Percentiles rank a stretch among this genome's conserved stretches.
These are phyloP conservation scores for Brachylomia viminalis DNA, from an alignment of 2,888 invertebrate genomes.

Conservation along the genomic window DNA sequence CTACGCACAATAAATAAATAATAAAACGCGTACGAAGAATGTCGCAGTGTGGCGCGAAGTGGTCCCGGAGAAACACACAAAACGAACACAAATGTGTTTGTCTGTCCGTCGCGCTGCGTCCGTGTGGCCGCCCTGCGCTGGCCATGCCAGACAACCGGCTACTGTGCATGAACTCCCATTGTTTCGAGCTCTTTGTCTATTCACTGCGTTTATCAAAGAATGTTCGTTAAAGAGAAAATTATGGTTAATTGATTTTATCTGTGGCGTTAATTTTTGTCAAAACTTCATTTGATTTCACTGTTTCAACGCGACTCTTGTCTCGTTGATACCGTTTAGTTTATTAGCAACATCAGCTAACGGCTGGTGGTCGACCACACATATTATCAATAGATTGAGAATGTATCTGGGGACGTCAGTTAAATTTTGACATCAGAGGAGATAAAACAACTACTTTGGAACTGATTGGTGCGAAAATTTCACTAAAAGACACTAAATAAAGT, in stretches of 20 bases:
- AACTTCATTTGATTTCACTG: neutral
- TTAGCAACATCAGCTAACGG: neutral
- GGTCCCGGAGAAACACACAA: constrained; percentile 69
- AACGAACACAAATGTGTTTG: constrained; percentile 73
- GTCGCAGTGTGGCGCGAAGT: constrained; percentile 84
- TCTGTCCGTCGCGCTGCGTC: constrained; percentile 60
- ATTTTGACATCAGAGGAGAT: neutral
- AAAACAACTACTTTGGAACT: neutral
- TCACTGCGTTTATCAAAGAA: constrained; percentile 12
- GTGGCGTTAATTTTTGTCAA: neutral
- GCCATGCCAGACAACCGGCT: constrained; percentile 65
- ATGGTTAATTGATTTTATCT: neutral
- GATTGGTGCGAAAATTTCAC: neutral
- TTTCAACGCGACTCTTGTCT: neutral
- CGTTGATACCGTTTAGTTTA: too few relatives aligned
- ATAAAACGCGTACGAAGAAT: constrained; percentile 76
- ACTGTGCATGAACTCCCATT: constrained; percentile 66
- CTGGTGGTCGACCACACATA: neutral
- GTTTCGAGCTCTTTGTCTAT: constrained; percentile 46
- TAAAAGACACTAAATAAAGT: neutral
- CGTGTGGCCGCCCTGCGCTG: constrained; percentile 68
- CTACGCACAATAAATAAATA: constrained; percentile 74
- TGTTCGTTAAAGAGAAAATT: neutral
- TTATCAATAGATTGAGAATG: neutral
- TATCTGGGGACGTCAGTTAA: neutral